A percentile compares a stretch with the other conserved stretches of the same genome.
These are phyloP conservation scores for Campylomormyrus tamandua DNA, from an alignment of 2,113 vertebrate species.

Conservation along the genomic window DNA sequence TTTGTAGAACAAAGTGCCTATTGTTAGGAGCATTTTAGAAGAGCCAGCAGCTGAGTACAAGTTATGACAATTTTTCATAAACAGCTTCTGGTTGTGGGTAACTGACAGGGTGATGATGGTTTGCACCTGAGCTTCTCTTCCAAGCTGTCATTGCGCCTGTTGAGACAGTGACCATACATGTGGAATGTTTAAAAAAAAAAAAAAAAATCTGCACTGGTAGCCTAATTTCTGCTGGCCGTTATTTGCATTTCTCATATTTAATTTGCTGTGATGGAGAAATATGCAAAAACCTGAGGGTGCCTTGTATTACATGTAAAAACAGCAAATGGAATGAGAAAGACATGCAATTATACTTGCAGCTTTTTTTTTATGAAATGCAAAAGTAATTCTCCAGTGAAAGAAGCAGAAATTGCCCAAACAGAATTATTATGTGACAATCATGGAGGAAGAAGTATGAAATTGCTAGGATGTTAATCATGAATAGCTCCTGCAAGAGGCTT, in stretches of 20 bases:
- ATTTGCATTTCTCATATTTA: slow-evolving; percentile 15
- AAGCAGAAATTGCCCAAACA: slow-evolving; percentile 58
- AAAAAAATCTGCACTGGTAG: background rate
- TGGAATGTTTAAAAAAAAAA: background rate
- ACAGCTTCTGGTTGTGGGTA: background rate
- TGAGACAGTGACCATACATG: background rate
- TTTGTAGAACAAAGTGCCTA: background rate
- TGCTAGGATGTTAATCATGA: slow-evolving; percentile 53
- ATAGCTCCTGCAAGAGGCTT: slow-evolving; percentile 42
- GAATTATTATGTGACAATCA: slow-evolving; percentile 64
- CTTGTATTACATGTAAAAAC: slow-evolving; percentile 8
- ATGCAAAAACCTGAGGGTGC: background rate
- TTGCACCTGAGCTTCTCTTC: background rate
- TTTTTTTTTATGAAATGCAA: slow-evolving; percentile 57
- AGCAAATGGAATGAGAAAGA: slow-evolving; percentile 34
- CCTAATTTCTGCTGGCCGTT: background rate
- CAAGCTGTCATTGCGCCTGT: background rate
- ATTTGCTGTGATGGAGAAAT: background rate
- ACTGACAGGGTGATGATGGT: background rate
- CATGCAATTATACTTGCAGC: slow-evolving; percentile 51
- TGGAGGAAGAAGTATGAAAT: slow-evolving; percentile 55
- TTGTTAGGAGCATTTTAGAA: background rate
- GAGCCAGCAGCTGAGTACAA: background rate
- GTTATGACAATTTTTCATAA: background rate
- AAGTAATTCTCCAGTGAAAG: slow-evolving; percentile 59